These are phyloP conservation scores for Spinibarbus caldwelli DNA, from an alignment of 2,797 vertebrate species.

Conservation along the genomic window DNA sequence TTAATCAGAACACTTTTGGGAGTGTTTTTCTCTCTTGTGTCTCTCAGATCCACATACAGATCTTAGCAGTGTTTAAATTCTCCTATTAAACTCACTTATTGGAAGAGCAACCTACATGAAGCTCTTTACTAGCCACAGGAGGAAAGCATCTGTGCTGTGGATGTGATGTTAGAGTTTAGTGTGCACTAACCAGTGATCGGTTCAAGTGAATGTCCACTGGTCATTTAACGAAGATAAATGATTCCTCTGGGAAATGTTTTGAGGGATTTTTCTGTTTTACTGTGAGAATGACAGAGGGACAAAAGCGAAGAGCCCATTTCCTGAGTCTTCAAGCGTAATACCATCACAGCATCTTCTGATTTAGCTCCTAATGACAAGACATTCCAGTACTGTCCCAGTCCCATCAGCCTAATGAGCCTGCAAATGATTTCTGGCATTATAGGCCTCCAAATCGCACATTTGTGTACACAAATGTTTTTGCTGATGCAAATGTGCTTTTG, in stretches of 20 bases:
- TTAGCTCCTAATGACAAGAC: slow-evolving; percentile 53
- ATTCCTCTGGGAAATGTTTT: not conserved
- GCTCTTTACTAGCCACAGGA: slow-evolving; percentile 2
- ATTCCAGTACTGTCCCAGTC: slow-evolving; percentile 45
- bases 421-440: slow-evolving; percentile 55
- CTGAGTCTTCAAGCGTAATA: not conserved
- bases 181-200: not conserved
- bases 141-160: not conserved
- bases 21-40: slow-evolving; percentile 27
- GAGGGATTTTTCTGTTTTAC: not conserved
- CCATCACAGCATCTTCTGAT: slow-evolving; percentile 38
- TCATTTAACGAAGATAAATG: not conserved
- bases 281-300: not conserved
- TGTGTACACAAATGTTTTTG: not conserved
- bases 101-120: not conserved
- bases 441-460: slow-evolving; percentile 13
- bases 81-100: not conserved
- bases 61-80: slow-evolving; percentile 33
- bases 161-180: not conserved
- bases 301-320: not conserved
- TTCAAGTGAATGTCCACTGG: not conserved
- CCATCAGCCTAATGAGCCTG: slow-evolving; percentile 61
- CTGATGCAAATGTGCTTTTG: slow-evolving; percentile 32
- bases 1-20: slow-evolving; percentile 37
- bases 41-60: slow-evolving; percentile 32